Evolutionary conservation across 2,113 vertebrate species (phyloP).

Genomic region (Notechis scutatus): DNA sequence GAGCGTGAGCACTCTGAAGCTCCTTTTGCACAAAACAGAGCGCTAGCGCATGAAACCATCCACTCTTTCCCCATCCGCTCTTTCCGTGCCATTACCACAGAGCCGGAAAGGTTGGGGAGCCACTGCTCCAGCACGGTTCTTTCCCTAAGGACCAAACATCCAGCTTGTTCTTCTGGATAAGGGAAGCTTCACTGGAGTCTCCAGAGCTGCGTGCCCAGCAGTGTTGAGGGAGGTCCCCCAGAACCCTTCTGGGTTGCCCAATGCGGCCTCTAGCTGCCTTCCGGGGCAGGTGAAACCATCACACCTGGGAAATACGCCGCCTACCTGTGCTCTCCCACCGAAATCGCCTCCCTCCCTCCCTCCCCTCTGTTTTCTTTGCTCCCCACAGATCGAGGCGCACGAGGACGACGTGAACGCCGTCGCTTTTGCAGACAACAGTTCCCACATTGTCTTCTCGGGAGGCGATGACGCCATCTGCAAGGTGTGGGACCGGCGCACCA

Average conservation of each 20-base stretch:
- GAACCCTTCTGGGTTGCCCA: not conserved
- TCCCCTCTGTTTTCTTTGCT: not conserved
- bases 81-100: no score
- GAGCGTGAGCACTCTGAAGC: no score
- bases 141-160: no score
- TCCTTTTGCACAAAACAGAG: no score
- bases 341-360: not conserved
- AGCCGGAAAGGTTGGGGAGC: no score
- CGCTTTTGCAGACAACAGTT: conserved; percentile 86
- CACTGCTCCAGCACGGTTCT: not conserved
- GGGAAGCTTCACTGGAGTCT: not conserved
- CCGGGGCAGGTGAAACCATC: accelerated
- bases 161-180: not conserved
- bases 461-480: conserved; percentile 91
- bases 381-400: conserved; percentile 81
- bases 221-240: not conserved
- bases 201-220: not conserved
- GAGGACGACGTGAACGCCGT: conserved; percentile 91
- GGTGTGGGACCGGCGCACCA: conserved; percentile 89
- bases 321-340: not conserved
- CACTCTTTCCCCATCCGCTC: no score
- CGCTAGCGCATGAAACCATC: no score
- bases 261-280: not conserved
- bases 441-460: conserved; percentile 88
- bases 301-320: no score